Conservation (phyloP, 2,113 vertebrate species). For the Grus americana region DNA sequence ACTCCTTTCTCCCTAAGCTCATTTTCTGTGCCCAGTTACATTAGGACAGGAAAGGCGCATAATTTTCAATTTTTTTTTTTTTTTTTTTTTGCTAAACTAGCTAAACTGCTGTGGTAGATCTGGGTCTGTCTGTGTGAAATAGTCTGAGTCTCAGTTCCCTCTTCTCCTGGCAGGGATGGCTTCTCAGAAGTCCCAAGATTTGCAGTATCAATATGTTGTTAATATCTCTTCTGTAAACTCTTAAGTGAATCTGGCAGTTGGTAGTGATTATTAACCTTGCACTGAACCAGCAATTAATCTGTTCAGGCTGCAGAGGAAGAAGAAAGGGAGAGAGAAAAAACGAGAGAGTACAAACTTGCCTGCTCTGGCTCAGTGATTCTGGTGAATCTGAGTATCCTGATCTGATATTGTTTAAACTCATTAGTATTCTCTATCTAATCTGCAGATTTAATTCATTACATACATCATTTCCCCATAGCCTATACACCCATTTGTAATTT, state of each 20-base stretch:
- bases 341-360: conserved; percentile 25
- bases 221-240: conserved; percentile 68
- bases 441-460: conserved; percentile 76
- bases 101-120: not conserved
- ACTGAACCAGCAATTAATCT: conserved; percentile 78
- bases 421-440: conserved; percentile 71
- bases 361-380: conserved; percentile 56
- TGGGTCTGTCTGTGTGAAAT: not conserved
- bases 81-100: not conserved
- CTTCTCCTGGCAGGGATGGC: not conserved
- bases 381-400: conserved; percentile 54
- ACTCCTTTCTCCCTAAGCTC: not conserved
- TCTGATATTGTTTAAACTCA: conserved; percentile 64
- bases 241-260: conserved; percentile 73
- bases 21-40: not conserved
- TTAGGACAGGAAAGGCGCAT: not conserved
- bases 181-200: conserved; percentile 26
- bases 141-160: not conserved
- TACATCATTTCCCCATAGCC: conserved; percentile 74
- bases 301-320: conserved; percentile 57
- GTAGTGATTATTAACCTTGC: conserved; percentile 81
- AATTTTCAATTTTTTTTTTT: not conserved
- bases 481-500: conserved; percentile 70
- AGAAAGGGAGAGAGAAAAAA: conserved; percentile 35
- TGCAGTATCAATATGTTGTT: conserved; percentile 54